Conservation (phyloP, 2,888 invertebrate species). For the Subacronicta megacephala region DNA sequence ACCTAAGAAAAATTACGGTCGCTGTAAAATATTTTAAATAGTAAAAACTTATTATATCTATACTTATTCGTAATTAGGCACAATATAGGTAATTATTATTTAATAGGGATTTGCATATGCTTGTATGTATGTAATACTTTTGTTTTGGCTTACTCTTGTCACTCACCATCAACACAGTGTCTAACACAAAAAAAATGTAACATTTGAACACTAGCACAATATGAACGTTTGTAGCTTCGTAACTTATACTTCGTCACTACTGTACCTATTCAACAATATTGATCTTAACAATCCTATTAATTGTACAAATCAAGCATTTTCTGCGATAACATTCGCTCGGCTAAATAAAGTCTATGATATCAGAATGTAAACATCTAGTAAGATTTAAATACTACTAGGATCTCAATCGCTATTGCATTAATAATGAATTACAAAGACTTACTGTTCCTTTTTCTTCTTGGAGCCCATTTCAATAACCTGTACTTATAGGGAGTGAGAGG, state of each 20-base stretch:
- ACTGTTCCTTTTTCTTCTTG: slow-evolving; percentile 56
- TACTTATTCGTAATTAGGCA: too few relatives aligned
- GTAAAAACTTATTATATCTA: too few relatives aligned
- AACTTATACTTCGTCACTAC: neutral
- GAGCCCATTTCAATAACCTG: slow-evolving; percentile 43
- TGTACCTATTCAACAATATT: neutral
- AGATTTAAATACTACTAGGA: slow-evolving; percentile 2
- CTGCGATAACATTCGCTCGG: slow-evolving; percentile 37
- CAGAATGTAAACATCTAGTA: slow-evolving; percentile 25
- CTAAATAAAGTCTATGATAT: slow-evolving; percentile 23
- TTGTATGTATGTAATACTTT: too few relatives aligned
- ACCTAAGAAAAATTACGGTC: too few relatives aligned
- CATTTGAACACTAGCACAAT: too few relatives aligned
- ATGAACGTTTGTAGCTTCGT: too few relatives aligned
- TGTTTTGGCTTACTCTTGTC: too few relatives aligned
- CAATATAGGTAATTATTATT: too few relatives aligned
- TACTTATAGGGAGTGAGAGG: neutral
- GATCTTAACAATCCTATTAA: neutral
- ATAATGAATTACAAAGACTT: slow-evolving; percentile 35
- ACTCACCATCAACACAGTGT: too few relatives aligned
- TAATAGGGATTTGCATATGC: too few relatives aligned
- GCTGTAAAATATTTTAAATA: too few relatives aligned
- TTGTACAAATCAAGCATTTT: slow-evolving; percentile 16
- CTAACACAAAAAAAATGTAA: too few relatives aligned
- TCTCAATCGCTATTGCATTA: slow-evolving; percentile 38